phyloP scores from a whole-genome alignment of 2,888 invertebrate genomes.

The Ichneumoninae sp. region DNA sequence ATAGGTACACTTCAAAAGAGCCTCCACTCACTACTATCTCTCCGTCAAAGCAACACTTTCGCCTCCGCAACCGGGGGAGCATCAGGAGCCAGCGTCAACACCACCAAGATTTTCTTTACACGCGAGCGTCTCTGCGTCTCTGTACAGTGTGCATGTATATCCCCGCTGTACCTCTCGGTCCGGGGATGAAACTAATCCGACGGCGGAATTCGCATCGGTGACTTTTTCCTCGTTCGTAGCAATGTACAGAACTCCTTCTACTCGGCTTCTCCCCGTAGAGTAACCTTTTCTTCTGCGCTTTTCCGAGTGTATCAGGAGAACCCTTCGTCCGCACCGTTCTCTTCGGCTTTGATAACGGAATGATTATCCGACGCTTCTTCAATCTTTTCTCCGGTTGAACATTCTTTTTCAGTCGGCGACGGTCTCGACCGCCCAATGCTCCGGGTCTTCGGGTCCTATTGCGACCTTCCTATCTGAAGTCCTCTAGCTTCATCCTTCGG shows the following conservation, averaged over 20 bases:
- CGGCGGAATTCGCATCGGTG: conserved; percentile 66
- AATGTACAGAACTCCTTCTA: conserved; percentile 21
- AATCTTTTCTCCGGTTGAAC: conserved; percentile 41
- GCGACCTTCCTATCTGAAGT: conserved; percentile 1
- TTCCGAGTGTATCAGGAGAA: conserved; percentile 31
- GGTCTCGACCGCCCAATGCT: conserved; percentile 56
- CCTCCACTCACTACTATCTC: conserved; percentile 36
- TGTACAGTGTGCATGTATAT: conserved; percentile 5
- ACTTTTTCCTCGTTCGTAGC: conserved; percentile 61
- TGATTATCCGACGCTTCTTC: conserved; percentile 76
- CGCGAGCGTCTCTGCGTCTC: background rate
- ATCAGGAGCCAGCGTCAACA: conserved; percentile 38
- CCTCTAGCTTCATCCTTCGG: conserved; percentile 54
- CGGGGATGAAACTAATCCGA: conserved; percentile 72
- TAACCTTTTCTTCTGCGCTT: conserved; percentile 34
- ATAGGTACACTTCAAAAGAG: conserved; percentile 64
- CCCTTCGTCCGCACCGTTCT: conserved; percentile 32
- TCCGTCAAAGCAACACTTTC: conserved; percentile 59
- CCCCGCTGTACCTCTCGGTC: conserved; percentile 47
- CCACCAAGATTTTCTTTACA: conserved; percentile 53
- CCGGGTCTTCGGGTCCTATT: conserved; percentile 29
- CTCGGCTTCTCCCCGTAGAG: conserved; percentile 1
- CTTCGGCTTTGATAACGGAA: conserved; percentile 67
- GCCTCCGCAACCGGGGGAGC: conserved; percentile 16
- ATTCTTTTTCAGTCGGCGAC: conserved; percentile 72